phyloP scores from a whole-genome alignment of 1,140 invertebrate genomes.

The Probaryconus sp. region DNA sequence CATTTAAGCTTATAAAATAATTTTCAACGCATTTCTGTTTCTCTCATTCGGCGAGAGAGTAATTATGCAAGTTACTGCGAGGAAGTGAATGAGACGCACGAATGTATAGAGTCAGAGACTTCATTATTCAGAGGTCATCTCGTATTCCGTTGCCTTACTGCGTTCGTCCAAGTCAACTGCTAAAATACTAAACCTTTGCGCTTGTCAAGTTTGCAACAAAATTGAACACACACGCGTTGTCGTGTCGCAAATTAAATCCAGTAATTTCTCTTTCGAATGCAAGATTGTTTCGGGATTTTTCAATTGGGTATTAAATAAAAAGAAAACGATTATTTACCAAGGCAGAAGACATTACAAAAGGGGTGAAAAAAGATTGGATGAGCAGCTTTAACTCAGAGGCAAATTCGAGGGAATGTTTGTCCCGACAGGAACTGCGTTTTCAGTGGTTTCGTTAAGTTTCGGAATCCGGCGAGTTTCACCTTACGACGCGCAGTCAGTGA shows the following conservation, averaged over 20 bases:
- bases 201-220: constrained; percentile 26
- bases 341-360: too few species aligned
- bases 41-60: too few species aligned
- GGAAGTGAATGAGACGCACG: constrained; percentile 64
- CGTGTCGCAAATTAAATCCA: constrained; percentile 13
- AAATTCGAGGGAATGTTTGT: too few species aligned
- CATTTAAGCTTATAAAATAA: too few species aligned
- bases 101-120: constrained; percentile 65
- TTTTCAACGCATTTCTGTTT: constrained; percentile 19
- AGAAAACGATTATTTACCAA: too few species aligned
- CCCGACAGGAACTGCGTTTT: too few species aligned
- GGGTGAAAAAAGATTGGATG: too few species aligned
- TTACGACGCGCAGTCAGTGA: constrained; percentile 65
- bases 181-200: constrained; percentile 67
- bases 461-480: constrained; percentile 51
- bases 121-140: constrained; percentile 77
- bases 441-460: constrained; percentile 40
- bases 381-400: too few species aligned
- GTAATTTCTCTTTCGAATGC: too few species aligned
- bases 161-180: constrained; percentile 70
- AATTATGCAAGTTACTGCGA: constrained; percentile 37
- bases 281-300: too few species aligned
- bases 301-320: too few species aligned
- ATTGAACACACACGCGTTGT: too few species aligned
- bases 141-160: constrained; percentile 71